phyloP scores from a whole-genome alignment of 2,113 vertebrate species.

The Coturnix japonica region DNA sequence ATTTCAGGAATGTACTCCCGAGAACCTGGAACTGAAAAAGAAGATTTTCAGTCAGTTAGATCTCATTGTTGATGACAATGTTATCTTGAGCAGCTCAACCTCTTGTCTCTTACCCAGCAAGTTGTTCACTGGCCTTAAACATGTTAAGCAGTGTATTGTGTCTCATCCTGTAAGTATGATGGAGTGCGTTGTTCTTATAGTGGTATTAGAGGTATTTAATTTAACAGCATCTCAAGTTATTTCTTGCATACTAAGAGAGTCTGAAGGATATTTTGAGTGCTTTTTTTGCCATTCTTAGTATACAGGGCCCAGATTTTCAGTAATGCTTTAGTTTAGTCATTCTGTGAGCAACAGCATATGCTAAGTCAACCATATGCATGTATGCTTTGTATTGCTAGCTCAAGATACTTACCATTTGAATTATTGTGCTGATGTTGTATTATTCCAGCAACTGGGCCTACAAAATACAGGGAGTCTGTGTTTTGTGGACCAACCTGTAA shows the following conservation, averaged over 20 bases:
- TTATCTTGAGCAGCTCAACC: slow-evolving; percentile 92
- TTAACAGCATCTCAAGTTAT: neutral
- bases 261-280: neutral
- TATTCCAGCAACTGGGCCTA: neutral
- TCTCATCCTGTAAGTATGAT: slow-evolving; percentile 91
- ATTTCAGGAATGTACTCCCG: slow-evolving; percentile 91
- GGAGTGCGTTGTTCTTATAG: neutral
- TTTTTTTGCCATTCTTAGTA: neutral
- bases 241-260: neutral
- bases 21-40: slow-evolving; percentile 89
- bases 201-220: neutral
- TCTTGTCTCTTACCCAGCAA: slow-evolving; percentile 92
- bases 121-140: slow-evolving; percentile 85
- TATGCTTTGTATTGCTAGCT: neutral
- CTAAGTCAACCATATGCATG: neutral
- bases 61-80: slow-evolving; percentile 74
- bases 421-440: neutral
- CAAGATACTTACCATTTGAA: neutral
- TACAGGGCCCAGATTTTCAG: neutral
- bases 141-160: slow-evolving; percentile 89
- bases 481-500: neutral
- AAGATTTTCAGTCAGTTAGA: slow-evolving; percentile 89
- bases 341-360: neutral
- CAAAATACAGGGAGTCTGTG: neutral
- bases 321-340: neutral